Percentiles rank a stretch among this genome's conserved stretches.
These are phyloP conservation scores for Lota lota DNA, from an alignment of 2,113 vertebrate species.

Conservation along the genomic window DNA sequence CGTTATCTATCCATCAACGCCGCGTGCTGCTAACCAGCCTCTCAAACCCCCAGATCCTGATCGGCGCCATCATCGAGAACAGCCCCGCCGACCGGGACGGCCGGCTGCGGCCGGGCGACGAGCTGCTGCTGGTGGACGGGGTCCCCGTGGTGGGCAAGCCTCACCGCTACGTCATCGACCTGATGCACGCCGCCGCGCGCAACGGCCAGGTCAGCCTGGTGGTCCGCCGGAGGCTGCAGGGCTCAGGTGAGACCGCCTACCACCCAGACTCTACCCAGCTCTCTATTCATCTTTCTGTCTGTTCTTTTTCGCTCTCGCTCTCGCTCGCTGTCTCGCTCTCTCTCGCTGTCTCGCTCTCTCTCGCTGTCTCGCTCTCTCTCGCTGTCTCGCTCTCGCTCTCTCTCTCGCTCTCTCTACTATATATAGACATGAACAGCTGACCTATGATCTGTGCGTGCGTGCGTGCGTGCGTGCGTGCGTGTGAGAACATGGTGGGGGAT, in stretches of 20 bases:
- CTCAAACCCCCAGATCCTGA: constrained; percentile 79
- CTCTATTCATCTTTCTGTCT: background rate
- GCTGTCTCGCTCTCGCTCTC: background rate
- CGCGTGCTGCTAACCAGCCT: constrained; percentile 4
- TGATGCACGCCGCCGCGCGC: constrained; percentile 94
- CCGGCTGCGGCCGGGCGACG: constrained; percentile 91
- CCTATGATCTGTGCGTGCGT: too few relatives aligned
- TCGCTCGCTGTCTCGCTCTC: background rate
- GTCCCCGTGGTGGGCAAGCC: constrained; percentile 93
- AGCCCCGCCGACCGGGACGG: constrained; percentile 95
- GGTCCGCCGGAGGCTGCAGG: constrained; percentile 86
- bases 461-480: too few relatives aligned
- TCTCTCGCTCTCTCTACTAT: too few relatives aligned
- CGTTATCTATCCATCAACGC: too few relatives aligned
- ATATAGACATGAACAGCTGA: too few relatives aligned
- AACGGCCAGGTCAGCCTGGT: constrained; percentile 94
- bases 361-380: background rate
- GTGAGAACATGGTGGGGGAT: too few relatives aligned
- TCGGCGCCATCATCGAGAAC: constrained; percentile 96
- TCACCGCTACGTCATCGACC: constrained; percentile 95
- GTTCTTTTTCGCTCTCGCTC: background rate
- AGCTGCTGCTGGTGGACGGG: constrained; percentile 92
- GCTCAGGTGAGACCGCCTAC: constrained; percentile 71
- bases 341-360: too few relatives aligned
- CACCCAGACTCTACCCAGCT: background rate